Evolutionary conservation across 2,113 vertebrate genomes (phyloP), one percentile per base, ranked within the genome.

Genomic region (Mustela lutreola): DNA sequence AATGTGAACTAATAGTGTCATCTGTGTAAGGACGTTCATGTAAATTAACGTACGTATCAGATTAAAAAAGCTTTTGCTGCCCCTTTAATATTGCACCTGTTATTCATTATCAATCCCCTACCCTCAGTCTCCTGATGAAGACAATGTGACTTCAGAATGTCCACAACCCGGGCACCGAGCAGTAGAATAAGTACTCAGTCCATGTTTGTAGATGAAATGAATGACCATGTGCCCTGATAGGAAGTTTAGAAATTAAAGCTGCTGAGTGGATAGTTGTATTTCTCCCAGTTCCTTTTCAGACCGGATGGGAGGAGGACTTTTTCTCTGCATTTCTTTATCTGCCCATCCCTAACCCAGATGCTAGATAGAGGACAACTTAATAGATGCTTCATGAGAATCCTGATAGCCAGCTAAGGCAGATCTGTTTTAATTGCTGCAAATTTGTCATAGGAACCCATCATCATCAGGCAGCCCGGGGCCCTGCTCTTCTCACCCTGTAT

Each of bases 191-290:
- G 7, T 28, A 36, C 33, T 88, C 50, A 78, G 0, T 65, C 50
- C n/a, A 11, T 87, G 22, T 6, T 82, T n/a, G 4, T 56, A 62
- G 76, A 36, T 45, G 62, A 67, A 67, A 19, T 87, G 39, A 73
- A 62, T 90, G 58, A 63, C 1, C 14, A 39, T 67, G 48, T 45
- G 9, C 19, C 5, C 63, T 62, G 78, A 82, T 50, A 45, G 48
- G 26, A 7, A 33, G 22, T 88, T 79, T 81, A 39, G n/a, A 88
- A 96, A 96, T 84, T 67, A 94, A 89, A 97, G 15, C 36, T 12
- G 50, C 26, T 81, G 16, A 71, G 14, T 67, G 42, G 33, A 2
- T n/a, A 79, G 21, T n/a, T 78, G 12, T 45, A 1, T 70, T 90
- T 81, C 42, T 88, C 33, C 19, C 15, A 70, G 24, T 63, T 78